A percentile compares a stretch with the other conserved stretches of the same genome.
Evolutionary conservation across 1,140 invertebrate genomes (phyloP).

Genomic region (Cydia fagiglandana): DNA sequence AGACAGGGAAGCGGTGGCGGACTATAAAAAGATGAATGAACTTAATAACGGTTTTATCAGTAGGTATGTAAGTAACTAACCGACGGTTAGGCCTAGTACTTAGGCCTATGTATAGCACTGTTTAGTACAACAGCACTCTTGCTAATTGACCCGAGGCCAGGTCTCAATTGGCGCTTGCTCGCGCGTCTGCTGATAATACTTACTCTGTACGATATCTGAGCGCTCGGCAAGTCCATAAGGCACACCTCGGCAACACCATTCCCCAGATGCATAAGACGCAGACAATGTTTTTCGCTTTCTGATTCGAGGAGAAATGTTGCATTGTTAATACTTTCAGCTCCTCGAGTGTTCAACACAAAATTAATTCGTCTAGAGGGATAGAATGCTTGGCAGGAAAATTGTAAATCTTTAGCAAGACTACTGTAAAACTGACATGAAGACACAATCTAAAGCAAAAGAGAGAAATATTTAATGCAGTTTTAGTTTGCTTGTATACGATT

Average conservation of each 20-base stretch:
- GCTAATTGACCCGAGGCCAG: too few relatives aligned
- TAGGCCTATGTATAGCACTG: too few relatives aligned
- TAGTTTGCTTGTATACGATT: background rate
- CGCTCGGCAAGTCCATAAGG: conserved; percentile 1
- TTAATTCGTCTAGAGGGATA: background rate
- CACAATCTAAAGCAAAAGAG: background rate
- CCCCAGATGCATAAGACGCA: background rate
- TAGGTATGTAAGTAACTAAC: too few relatives aligned
- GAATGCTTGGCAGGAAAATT: background rate
- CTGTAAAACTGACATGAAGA: background rate
- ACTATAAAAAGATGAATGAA: too few relatives aligned
- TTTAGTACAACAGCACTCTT: too few relatives aligned
- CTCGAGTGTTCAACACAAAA: background rate
- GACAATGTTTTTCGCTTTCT: conserved; percentile 2
- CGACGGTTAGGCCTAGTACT: too few relatives aligned
- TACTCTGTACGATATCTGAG: background rate
- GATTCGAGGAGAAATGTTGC: background rate
- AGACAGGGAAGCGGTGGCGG: too few relatives aligned
- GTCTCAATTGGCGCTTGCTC: too few relatives aligned
- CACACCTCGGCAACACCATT: background rate
- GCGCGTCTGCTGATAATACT: background rate
- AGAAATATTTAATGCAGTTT: background rate
- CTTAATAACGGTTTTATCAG: too few relatives aligned
- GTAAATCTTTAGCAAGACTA: background rate
- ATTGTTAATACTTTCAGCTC: background rate